Percentiles rank a stretch among this genome's conserved stretches.
Evolutionary conservation across 2,888 invertebrate species (phyloP).

Genomic region (Agapetus fuscipes): DNA sequence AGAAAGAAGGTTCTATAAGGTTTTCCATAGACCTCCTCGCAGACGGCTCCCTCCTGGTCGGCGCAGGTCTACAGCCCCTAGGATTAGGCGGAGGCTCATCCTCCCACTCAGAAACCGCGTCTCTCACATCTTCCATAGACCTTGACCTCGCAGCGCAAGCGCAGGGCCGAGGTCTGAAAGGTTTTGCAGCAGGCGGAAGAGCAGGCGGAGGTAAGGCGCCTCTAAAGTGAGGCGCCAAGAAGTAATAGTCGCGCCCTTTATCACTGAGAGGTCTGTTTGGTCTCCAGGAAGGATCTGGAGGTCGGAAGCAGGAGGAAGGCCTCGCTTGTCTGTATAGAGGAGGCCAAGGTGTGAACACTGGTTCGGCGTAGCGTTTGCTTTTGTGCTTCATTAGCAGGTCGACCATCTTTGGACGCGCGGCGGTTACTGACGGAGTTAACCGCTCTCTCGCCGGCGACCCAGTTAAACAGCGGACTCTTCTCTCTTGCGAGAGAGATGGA

Average conservation of each 20-base stretch:
- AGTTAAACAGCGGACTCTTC: conserved; percentile 1
- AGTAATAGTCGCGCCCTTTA: conserved; percentile 47
- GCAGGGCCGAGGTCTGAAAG: conserved; percentile 28
- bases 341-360: conserved; percentile 55
- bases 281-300: conserved; percentile 38
- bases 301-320: conserved; percentile 42
- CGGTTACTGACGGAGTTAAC: background rate
- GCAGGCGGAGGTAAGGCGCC: conserved; percentile 50
- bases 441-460: conserved; percentile 3
- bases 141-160: conserved; percentile 58
- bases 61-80: conserved; percentile 30
- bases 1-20: conserved; percentile 45
- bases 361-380: conserved; percentile 41
- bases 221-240: conserved; percentile 58
- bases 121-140: conserved; percentile 64
- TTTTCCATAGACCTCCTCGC: conserved; percentile 61
- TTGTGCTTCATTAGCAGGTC: conserved; percentile 57
- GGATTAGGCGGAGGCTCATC: conserved; percentile 6
- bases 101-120: conserved; percentile 55
- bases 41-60: conserved; percentile 32
- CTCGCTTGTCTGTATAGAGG: conserved; percentile 50
- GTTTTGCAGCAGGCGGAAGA: conserved; percentile 34
- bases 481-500: too few relatives aligned
- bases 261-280: conserved; percentile 42
- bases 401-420: conserved; percentile 33